Base-by-base conservation (phyloP, 2,888 invertebrate genomes). In the Blastobasis lacticolella region DNA sequence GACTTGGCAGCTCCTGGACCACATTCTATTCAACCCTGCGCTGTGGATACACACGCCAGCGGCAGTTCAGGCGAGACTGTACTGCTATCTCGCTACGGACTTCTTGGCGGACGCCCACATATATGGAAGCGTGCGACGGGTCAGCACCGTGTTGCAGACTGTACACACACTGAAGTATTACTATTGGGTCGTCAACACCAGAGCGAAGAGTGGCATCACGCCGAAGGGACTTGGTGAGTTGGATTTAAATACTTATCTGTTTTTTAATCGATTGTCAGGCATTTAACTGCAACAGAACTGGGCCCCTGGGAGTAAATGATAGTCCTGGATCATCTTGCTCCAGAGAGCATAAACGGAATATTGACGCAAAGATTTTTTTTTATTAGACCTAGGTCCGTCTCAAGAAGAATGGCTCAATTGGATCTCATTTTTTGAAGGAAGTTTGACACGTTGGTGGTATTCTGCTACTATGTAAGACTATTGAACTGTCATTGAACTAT, bases 151-250 rank as follows among this genome's bases (percentile, higher is more conserved):
- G 0, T 90, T 99, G 48, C 99, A 99, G 88, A 98, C 98, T 37
- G 97, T 99, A 63, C 99, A 99, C 81, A 98, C 99, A 4, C 91
- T 99, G 58, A 99, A 99, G 89, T 98, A 97, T 82, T 99, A 99
- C 88, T 99, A 99, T 81, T 99, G 99, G 99, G 96, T 99, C 46
- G 94, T 95, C 54, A 97, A 97, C 90, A 99, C 99, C 0, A 90
- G 95, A 60, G 92, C 95, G 59, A 97, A 97, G 84, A 98, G 97
- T 82, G 97, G 97, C 50, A 97, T 98, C 71, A 93, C 94, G 54
- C 97, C 98, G 36, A 98, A 98, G 86, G 98, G 97, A 68, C 87
- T 97, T 63, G 97, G 98, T 97, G 80, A 90, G 92, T 85, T 43
- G 10, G 9, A 40, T 45, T 10, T 38, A 46, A 6, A 46, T 6